These are phyloP conservation scores for Choloepus didactylus DNA, from an alignment of 2,797 vertebrate genomes.

Conservation along the genomic window DNA sequence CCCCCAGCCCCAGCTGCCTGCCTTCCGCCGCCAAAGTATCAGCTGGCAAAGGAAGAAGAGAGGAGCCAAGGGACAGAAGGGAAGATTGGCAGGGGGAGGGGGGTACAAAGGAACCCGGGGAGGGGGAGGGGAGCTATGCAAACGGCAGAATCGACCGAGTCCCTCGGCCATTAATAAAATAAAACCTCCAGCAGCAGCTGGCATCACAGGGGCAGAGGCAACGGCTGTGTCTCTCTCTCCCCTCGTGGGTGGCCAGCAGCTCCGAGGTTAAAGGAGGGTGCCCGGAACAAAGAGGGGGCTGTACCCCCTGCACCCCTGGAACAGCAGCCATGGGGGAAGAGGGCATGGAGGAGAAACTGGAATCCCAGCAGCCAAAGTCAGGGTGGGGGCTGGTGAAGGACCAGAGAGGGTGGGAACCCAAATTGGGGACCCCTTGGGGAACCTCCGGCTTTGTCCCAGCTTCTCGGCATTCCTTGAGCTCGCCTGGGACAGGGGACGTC, in stretches of 20 bases:
- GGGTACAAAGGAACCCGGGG: constrained; percentile 68
- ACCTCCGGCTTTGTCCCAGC: not conserved
- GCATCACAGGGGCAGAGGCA: not conserved
- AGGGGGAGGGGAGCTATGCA: constrained; percentile 65
- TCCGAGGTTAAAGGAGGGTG: not conserved
- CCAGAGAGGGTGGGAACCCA: not conserved
- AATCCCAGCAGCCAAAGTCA: not conserved
- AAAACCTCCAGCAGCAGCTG: not conserved
- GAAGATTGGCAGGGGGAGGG: constrained; percentile 68
- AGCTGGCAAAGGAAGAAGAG: constrained; percentile 67
- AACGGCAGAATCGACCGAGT: constrained; percentile 17
- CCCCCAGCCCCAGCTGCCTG: constrained; percentile 75
- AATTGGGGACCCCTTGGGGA: not conserved
- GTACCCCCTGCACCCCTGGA: not conserved
- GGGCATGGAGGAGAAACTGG: not conserved
- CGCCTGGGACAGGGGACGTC: not conserved
- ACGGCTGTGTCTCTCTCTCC: not conserved
- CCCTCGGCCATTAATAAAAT: constrained; percentile 63
- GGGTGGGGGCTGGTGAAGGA: no score
- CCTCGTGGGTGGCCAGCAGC: fast-evolving
- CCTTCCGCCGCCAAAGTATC: constrained; percentile 64
- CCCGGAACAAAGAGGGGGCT: constrained; percentile 60
- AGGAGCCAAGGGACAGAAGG: constrained; percentile 73
- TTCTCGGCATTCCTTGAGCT: not conserved
- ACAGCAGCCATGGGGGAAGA: not conserved